These are phyloP conservation scores for Polylopha cassiicola DNA, from an alignment of 2,888 invertebrate genomes.

Conservation along the genomic window DNA sequence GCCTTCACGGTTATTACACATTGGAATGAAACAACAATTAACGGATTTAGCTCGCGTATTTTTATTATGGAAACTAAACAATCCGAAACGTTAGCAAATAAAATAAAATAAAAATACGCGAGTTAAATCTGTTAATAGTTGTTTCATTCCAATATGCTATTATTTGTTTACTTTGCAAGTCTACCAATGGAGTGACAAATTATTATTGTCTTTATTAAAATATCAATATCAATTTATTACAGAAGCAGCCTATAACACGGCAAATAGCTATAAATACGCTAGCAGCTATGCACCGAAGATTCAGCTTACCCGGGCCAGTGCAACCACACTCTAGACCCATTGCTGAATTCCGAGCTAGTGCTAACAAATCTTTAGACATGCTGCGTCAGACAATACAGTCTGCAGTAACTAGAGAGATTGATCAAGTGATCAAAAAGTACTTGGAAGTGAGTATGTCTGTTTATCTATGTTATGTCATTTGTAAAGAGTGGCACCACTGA, in stretches of 20 bases:
- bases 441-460: slow-evolving; percentile 76
- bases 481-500: too few species aligned
- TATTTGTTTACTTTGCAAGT: too few species aligned
- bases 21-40: too few species aligned
- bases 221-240: slow-evolving; percentile 30
- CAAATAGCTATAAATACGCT: slow-evolving; percentile 85
- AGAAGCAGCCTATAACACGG: slow-evolving; percentile 73
- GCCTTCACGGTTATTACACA: too few species aligned
- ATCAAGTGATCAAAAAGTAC: slow-evolving; percentile 86
- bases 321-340: slow-evolving; percentile 72
- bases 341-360: slow-evolving; percentile 77
- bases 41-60: too few species aligned
- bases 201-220: slow-evolving; percentile 1
- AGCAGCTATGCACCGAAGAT: slow-evolving; percentile 77
- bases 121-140: too few species aligned
- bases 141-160: too few species aligned
- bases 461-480: too few species aligned
- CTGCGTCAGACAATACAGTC: slow-evolving; percentile 86
- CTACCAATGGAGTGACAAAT: too few species aligned
- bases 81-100: too few species aligned
- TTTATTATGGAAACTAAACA: too few species aligned
- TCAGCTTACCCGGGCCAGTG: slow-evolving; percentile 75
- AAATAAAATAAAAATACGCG: too few species aligned
- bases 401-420: slow-evolving; percentile 86
- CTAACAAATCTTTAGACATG: slow-evolving; percentile 85